A percentile compares a stretch with the other conserved stretches of the same genome.
These are phyloP conservation scores for Pempheris klunzingeri DNA, from an alignment of 2,797 vertebrate species.

Conservation along the genomic window DNA sequence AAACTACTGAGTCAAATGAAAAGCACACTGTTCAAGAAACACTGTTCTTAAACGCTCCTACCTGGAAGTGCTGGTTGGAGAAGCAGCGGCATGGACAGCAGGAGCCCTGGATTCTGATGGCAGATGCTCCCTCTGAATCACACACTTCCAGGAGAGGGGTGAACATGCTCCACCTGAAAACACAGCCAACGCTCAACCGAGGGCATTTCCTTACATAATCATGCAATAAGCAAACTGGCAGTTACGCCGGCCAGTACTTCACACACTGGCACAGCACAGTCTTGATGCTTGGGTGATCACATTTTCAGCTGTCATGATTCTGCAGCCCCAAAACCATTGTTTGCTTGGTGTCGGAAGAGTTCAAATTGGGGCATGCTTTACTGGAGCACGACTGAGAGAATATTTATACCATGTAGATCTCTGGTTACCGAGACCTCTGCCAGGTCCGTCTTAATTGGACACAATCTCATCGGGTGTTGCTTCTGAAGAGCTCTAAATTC, in stretches of 20 bases:
- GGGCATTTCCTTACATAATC: conserved; percentile 31
- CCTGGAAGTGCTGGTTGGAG: conserved; percentile 84
- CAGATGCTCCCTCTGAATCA: conserved; percentile 59
- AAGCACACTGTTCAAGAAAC: neutral
- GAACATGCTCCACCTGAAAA: conserved; percentile 85
- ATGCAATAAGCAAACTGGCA: conserved; percentile 42
- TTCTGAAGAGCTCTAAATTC: conserved; percentile 60
- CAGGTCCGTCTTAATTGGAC: conserved; percentile 67
- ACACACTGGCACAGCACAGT: conserved; percentile 38
- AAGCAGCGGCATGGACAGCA: conserved; percentile 85
- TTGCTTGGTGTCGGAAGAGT: conserved; percentile 54
- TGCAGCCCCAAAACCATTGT: conserved; percentile 70
- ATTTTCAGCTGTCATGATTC: conserved; percentile 77
- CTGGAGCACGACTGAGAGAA: conserved; percentile 68
- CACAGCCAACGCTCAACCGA: conserved; percentile 17
- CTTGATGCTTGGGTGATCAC: conserved; percentile 72
- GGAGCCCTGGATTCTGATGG: conserved; percentile 73
- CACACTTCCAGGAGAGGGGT: conserved; percentile 78
- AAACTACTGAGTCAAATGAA: neutral
- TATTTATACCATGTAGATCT: conserved; percentile 70
- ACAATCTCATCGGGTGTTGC: conserved; percentile 34
- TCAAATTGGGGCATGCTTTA: conserved; percentile 71
- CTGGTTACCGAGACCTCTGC: conserved; percentile 60
- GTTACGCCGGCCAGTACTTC: conserved; percentile 42
- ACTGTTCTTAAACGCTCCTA: conserved; percentile 28